Evolutionary conservation across 2,888 invertebrate species (phyloP), one percentile per base, ranked within the genome.

Genomic region (Tholera decimalis): DNA sequence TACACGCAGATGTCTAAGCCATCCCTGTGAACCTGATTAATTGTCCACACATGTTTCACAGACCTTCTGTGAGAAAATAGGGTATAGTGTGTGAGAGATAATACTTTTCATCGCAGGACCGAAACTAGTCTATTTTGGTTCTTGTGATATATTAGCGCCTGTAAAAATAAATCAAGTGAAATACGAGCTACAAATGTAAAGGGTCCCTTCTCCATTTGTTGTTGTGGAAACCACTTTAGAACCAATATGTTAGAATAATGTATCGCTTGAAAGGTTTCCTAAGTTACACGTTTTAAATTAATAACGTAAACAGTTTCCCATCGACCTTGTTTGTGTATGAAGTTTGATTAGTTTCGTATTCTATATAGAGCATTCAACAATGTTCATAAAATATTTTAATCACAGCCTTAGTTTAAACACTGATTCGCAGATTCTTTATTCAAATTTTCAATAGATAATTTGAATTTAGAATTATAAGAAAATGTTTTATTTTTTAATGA

Each of bases 21-120:
- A 70, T 73, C 39, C 24, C 55, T 67, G 61, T 64, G 64, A 70
- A 72, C 72, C 80, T 82, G 90, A 93, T 91, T 91, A 92, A 93
- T 94, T 89, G 89, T 82, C 69, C 82, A 78, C 94, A 94, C 89
- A 91, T 94, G 88, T 62, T 78, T 73, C 82, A 83, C 82, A 80
- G 76, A 64, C 75, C 75, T 83, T 74, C 73, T 91, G 91, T 93
- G 94, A 91, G 93, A 93, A 92, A 89, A 90, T 89, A 88, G 85
- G 86, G 80, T 83, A 84, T 78, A 83, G 74, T 69, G 79, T 77
- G 76, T 56, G 76, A 84, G 86, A 86, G 88, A 88, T 87, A 83
- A 79, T 77, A 43, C 35, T 79, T 61, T 30, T 54, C n/a, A 79
- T 63, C 64, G 64, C 46, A 85, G 77, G 80, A 85, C 80, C 83